These are phyloP conservation scores for Drosophila borborema DNA, from an alignment of 2,888 invertebrate genomes.

Conservation along the genomic window DNA sequence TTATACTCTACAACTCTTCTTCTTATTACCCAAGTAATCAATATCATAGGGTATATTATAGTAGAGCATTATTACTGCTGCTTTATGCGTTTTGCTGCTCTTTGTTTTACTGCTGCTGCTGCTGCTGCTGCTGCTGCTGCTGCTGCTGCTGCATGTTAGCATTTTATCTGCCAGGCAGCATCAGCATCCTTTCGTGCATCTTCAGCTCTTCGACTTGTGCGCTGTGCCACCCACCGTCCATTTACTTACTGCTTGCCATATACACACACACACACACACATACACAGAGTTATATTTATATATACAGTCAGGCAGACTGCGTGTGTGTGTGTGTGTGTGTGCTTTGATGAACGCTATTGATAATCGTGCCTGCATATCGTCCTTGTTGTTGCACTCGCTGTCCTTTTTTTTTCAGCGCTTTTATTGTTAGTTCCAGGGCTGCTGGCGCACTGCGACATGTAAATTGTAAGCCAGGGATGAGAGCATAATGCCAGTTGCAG, in stretches of 20 bases:
- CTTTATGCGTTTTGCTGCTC: constrained; percentile 1
- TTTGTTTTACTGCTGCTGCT: constrained; percentile 6
- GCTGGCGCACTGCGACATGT: constrained; percentile 47
- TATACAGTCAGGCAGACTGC: neutral
- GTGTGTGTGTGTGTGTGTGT: constrained; percentile 3
- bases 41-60: constrained; percentile 17
- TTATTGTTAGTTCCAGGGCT: constrained; percentile 43
- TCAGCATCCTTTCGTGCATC: constrained; percentile 39
- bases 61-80: neutral
- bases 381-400: constrained; percentile 31
- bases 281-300: neutral
- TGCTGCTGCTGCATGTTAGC: constrained; percentile 31
- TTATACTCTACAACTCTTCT: too few relatives aligned
- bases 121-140: neutral
- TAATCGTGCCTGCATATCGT: constrained; percentile 52
- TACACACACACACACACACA: neutral
- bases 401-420: constrained; percentile 29
- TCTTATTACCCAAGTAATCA: too few relatives aligned
- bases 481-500: constrained; percentile 27
- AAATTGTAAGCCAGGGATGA: constrained; percentile 23
- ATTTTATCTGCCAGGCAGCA: constrained; percentile 36
- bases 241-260: constrained; percentile 22
- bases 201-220: constrained; percentile 20
- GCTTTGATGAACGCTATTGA: constrained; percentile 67
- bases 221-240: constrained; percentile 16